These are phyloP conservation scores for Dicyrtoma fusca DNA, from an alignment of 2,888 invertebrate species.

Conservation along the genomic window DNA sequence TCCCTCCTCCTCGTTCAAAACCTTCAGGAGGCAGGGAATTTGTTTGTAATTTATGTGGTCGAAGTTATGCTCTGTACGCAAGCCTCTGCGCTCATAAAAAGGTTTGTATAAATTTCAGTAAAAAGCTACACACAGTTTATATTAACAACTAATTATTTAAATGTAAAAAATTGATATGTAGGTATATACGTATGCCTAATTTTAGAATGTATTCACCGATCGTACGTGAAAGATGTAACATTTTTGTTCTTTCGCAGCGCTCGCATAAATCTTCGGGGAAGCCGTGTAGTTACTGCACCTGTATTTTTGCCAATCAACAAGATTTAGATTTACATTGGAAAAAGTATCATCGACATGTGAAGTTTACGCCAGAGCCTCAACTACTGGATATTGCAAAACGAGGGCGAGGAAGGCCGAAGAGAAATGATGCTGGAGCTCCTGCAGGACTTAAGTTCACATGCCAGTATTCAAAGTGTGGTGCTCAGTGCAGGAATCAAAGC, in stretches of 20 bases:
- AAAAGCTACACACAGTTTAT: background rate
- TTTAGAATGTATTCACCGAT: too few relatives aligned
- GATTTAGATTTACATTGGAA: constrained; percentile 25
- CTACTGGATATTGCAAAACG: background rate
- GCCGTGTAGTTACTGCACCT: constrained; percentile 26
- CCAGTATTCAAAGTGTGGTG: constrained; percentile 23
- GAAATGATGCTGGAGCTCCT: background rate
- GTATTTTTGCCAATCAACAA: constrained; percentile 5
- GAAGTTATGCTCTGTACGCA: constrained; percentile 9
- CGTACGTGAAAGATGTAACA: background rate
- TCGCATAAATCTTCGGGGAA: constrained; percentile 21
- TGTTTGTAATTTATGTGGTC: constrained; percentile 32
- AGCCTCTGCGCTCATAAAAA: constrained; percentile 22
- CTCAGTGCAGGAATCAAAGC: constrained; percentile 10
- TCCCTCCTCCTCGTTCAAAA: background rate
- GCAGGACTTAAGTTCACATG: constrained; percentile 10
- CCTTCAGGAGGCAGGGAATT: background rate
- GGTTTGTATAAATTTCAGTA: constrained; percentile 20
- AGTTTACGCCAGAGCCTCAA: background rate
- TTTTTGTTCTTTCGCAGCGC: constrained; percentile 19
- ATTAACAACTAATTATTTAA: too few relatives aligned
- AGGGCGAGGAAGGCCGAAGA: constrained; percentile 22
- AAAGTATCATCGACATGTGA: constrained; percentile 30
- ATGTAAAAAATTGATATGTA: background rate
- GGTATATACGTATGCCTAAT: background rate